A percentile compares a stretch with the other conserved stretches of the same genome.
Conservation (phyloP, 2,888 invertebrate genomes). For the Mythimna pallens region DNA sequence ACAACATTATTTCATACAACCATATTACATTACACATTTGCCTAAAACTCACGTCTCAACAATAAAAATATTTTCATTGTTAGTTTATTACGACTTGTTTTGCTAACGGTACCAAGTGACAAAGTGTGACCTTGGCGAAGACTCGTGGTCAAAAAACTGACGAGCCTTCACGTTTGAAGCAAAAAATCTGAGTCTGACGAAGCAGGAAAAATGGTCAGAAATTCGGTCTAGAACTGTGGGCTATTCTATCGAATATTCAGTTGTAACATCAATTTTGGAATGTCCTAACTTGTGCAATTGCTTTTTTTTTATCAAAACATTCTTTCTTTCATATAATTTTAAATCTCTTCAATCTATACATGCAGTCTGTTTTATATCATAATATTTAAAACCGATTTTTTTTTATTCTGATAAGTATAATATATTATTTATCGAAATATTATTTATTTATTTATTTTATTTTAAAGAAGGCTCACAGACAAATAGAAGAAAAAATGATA, state of each 20-base stretch:
- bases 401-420: too few species aligned
- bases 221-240: constrained; percentile 35
- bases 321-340: too few species aligned
- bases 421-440: too few species aligned
- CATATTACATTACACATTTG: constrained; percentile 37
- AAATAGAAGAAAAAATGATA: too few species aligned
- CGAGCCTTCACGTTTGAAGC: constrained; percentile 23
- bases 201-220: constrained; percentile 52
- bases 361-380: too few species aligned
- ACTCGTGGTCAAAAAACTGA: constrained; percentile 61
- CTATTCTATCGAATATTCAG: not conserved
- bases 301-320: not conserved
- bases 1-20: constrained; percentile 11
- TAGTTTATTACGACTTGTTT: constrained; percentile 51
- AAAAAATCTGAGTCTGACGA: constrained; percentile 48
- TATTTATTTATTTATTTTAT: too few species aligned
- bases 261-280: not conserved
- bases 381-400: too few species aligned
- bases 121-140: constrained; percentile 55
- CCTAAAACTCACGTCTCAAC: constrained; percentile 49
- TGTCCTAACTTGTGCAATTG: not conserved
- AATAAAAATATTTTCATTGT: constrained; percentile 55
- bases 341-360: too few species aligned
- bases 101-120: constrained; percentile 60
- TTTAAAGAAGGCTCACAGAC: too few species aligned